Evolutionary conservation across 2,888 invertebrate genomes (phyloP).

Genomic region (Drosophila bunnanda): DNA sequence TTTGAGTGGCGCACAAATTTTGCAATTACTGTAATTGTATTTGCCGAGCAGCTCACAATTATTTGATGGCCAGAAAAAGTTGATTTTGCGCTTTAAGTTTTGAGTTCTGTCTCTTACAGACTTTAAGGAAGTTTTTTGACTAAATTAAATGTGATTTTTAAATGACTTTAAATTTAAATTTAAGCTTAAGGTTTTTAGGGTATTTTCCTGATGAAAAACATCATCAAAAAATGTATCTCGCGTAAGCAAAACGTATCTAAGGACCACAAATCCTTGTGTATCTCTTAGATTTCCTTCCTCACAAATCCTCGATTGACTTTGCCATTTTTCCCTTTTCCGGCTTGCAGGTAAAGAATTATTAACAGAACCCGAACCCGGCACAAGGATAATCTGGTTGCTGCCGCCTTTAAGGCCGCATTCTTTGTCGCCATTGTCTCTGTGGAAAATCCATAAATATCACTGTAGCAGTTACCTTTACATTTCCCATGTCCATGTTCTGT

Average conservation of each 20-base stretch:
- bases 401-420: conserved; percentile 28
- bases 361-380: conserved; percentile 6
- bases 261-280: not conserved
- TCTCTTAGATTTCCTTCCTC: not conserved
- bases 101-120: not conserved
- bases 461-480: conserved; percentile 41
- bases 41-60: conserved; percentile 41
- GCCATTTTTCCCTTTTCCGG: not conserved
- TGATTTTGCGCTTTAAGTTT: conserved; percentile 1
- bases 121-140: not conserved
- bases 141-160: too few relatives aligned
- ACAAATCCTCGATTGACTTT: conserved; percentile 16
- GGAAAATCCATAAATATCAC: conserved; percentile 67
- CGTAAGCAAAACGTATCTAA: not conserved
- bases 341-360: conserved; percentile 19
- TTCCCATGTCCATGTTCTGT: conserved; percentile 33
- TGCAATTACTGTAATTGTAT: conserved; percentile 46
- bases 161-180: too few relatives aligned
- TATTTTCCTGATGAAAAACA: not conserved
- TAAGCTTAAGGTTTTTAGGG: too few relatives aligned
- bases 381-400: conserved; percentile 30
- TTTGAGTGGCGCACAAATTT: conserved; percentile 36
- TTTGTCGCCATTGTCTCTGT: conserved; percentile 19
- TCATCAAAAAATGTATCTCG: not conserved
- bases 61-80: conserved; percentile 2